phyloP scores from a whole-genome alignment of 2,113 vertebrate species.

The Corythornis vintsioides region DNA sequence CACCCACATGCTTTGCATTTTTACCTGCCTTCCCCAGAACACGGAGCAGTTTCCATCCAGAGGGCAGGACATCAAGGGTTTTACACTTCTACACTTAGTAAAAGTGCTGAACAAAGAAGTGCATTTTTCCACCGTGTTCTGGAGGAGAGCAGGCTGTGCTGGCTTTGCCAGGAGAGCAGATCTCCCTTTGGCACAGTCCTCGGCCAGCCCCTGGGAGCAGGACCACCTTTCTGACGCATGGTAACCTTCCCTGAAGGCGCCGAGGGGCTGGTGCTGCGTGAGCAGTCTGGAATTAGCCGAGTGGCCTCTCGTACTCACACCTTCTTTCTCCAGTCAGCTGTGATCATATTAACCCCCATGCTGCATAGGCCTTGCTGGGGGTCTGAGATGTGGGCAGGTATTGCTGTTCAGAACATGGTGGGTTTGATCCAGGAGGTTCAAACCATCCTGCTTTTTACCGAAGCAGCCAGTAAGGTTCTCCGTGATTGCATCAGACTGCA shows the following conservation, averaged over 20 bases:
- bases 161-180: neutral
- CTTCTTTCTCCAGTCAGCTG: neutral
- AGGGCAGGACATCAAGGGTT: slow-evolving; percentile 56
- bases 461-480: neutral
- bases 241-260: neutral
- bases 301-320: neutral
- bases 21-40: slow-evolving; percentile 1
- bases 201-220: neutral
- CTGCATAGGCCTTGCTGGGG: neutral
- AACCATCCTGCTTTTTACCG: neutral
- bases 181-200: slow-evolving; percentile 26
- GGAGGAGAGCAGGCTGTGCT: slow-evolving; percentile 34
- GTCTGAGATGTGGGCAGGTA: neutral
- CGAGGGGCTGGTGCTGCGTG: neutral
- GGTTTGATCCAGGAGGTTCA: neutral
- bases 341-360: rapidly evolving
- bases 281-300: neutral
- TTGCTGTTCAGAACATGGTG: neutral
- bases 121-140: slow-evolving; percentile 57
- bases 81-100: slow-evolving; percentile 61
- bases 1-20: neutral
- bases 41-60: slow-evolving; percentile 24
- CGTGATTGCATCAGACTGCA: slow-evolving; percentile 18
- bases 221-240: rapidly evolving
- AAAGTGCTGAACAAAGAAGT: slow-evolving; percentile 54